Conservation (phyloP, 2,888 invertebrate species). For the Cyclophora albipunctata region DNA sequence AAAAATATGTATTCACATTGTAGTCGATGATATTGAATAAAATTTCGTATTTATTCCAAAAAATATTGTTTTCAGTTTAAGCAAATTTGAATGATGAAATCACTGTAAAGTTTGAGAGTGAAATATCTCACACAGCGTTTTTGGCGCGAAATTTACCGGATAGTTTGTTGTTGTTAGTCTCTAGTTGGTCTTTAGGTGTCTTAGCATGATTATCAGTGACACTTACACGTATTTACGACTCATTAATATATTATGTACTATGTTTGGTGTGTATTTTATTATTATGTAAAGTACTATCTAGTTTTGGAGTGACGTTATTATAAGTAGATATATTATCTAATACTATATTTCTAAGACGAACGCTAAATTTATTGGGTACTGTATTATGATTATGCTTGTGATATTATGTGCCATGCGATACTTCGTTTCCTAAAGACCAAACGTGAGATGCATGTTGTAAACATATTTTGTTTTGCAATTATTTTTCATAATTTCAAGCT, state of each 20-base stretch:
- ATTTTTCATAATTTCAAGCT: conserved; percentile 46
- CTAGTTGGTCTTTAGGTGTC: conserved; percentile 70
- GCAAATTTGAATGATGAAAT: conserved; percentile 68
- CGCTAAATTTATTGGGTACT: conserved; percentile 76
- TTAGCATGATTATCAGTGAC: conserved; percentile 36
- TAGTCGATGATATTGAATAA: conserved; percentile 50
- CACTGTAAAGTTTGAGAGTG: conserved; percentile 36
- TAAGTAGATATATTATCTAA: conserved; percentile 29
- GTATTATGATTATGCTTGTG: conserved; percentile 42
- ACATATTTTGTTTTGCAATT: conserved; percentile 50
- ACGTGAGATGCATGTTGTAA: conserved; percentile 69
- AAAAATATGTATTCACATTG: conserved; percentile 39
- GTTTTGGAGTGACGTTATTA: conserved; percentile 56
- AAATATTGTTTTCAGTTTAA: conserved; percentile 57
- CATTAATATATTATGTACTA: conserved; percentile 5
- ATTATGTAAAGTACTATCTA: conserved; percentile 16
- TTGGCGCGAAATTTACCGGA: conserved; percentile 17
- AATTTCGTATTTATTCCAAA: conserved; percentile 29
- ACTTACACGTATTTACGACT: too few species aligned
- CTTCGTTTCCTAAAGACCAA: conserved; percentile 72
- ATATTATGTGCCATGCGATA: conserved; percentile 34
- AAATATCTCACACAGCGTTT: conserved; percentile 62
- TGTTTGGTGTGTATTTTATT: conserved; percentile 17
- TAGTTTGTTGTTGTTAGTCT: conserved; percentile 36
- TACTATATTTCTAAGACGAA: conserved; percentile 53